These are phyloP conservation scores for Drosophila malerkotliana DNA, from an alignment of 1,140 invertebrate species.

Conservation along the genomic window DNA sequence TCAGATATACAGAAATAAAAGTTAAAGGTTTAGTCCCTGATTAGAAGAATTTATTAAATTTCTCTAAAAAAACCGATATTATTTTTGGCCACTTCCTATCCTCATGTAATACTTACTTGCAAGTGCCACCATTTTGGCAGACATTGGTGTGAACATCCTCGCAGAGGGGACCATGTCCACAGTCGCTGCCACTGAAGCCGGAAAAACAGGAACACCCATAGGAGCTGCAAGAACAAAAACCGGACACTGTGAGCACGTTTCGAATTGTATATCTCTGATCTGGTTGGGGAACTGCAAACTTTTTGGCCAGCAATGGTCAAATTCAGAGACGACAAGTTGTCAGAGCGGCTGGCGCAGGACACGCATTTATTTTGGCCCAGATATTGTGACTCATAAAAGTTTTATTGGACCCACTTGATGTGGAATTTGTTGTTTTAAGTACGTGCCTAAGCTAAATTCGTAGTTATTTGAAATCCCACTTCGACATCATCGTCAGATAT, in stretches of 20 bases:
- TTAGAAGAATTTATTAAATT: too few species aligned
- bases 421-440: constrained; percentile 20
- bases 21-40: too few species aligned
- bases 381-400: constrained; percentile 50
- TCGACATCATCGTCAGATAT: constrained; percentile 40
- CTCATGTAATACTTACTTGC: constrained; percentile 87
- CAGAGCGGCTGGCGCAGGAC: constrained; percentile 29
- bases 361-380: constrained; percentile 30
- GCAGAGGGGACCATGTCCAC: constrained; percentile 90
- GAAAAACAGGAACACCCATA: constrained; percentile 90
- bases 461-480: constrained; percentile 32
- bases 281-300: constrained; percentile 2
- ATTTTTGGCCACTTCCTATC: neutral
- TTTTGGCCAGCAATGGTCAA: constrained; percentile 1
- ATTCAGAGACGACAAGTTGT: constrained; percentile 39
- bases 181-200: constrained; percentile 89
- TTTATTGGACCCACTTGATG: constrained; percentile 46
- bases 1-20: too few species aligned
- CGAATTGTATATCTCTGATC: constrained; percentile 42
- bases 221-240: constrained; percentile 85
- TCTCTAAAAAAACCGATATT: neutral
- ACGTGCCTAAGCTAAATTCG: constrained; percentile 50
- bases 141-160: constrained; percentile 86
- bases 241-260: constrained; percentile 58
- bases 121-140: constrained; percentile 90